These are phyloP conservation scores for Epizoanthus rinbou DNA, from an alignment of 92 coral and sea anemone genomes.

Conservation along the genomic window DNA sequence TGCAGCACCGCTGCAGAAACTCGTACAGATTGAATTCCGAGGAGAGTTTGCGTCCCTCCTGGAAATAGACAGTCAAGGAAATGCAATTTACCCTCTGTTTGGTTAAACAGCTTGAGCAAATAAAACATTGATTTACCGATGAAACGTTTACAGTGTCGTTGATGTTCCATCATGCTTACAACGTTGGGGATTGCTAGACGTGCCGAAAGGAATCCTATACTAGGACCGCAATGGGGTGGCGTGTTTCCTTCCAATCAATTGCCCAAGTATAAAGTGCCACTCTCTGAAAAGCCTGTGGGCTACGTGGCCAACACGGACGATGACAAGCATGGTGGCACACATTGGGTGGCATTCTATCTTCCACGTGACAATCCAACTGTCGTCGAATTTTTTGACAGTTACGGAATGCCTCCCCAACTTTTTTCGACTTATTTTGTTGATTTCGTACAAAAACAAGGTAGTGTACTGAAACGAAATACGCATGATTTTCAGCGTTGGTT, in stretches of 20 bases:
- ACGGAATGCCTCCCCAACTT: conserved; percentile 24
- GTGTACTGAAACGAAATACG: not conserved
- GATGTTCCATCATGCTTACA: too few relatives aligned
- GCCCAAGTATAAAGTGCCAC: not conserved
- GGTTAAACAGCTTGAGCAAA: too few relatives aligned
- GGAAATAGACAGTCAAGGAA: conserved; percentile 36
- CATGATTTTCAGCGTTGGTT: conserved; percentile 26
- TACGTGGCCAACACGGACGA: conserved; percentile 50
- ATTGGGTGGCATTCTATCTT: conserved; percentile 50
- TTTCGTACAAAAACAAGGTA: not conserved
- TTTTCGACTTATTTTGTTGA: not conserved
- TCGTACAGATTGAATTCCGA: conserved; percentile 13
- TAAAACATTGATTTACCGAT: too few relatives aligned
- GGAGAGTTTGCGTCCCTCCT: conserved; percentile 39
- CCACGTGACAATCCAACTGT: not conserved
- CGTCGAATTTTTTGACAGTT: conserved; percentile 51
- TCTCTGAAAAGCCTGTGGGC: not conserved
- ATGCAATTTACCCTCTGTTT: conserved; percentile 29
- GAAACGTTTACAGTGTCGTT: too few relatives aligned
- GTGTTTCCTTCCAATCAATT: not conserved
- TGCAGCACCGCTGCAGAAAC: not conserved
- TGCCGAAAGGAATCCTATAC: too few relatives aligned
- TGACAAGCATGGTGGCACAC: conserved; percentile 37
- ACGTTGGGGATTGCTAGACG: too few relatives aligned
- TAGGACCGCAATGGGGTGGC: not conserved